phyloP scores from a whole-genome alignment of 2,113 vertebrate species.

The Proteles cristata region DNA sequence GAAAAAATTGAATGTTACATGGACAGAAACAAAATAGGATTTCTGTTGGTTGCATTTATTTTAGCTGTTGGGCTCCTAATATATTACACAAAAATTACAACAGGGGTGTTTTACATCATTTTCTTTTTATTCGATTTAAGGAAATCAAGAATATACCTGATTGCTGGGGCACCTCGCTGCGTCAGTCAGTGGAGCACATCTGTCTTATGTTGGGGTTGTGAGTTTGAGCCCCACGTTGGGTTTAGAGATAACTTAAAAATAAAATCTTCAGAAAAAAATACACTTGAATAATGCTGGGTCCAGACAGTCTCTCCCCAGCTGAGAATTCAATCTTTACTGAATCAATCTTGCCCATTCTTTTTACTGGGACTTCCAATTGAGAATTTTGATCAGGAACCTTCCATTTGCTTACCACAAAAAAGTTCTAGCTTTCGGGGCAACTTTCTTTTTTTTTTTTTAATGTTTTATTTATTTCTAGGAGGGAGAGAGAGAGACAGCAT shows the following conservation, averaged over 20 bases:
- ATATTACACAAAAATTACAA: conserved; percentile 36
- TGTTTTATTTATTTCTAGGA: too few species aligned
- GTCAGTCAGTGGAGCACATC: not conserved
- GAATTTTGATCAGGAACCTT: conserved; percentile 34
- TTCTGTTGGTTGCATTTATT: conserved; percentile 34
- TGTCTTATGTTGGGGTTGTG: not conserved
- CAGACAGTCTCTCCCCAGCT: not conserved
- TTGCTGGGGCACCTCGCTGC: not conserved
- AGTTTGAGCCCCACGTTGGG: not conserved
- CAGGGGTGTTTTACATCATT: not conserved
- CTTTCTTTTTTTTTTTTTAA: not conserved
- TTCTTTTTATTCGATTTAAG: conserved; percentile 29
- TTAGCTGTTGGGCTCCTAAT: not conserved
- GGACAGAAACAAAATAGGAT: not conserved
- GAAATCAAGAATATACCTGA: not conserved
- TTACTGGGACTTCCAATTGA: not conserved
- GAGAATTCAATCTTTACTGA: not conserved
- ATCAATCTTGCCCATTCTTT: not conserved
- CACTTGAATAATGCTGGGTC: not conserved
- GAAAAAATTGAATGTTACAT: not conserved
- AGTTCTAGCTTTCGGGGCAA: not conserved
- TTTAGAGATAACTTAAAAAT: not conserved
- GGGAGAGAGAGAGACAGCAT: too few species aligned
- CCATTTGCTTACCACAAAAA: conserved; percentile 3
- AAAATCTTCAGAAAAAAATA: not conserved